Conservation (phyloP, 1,140 invertebrate genomes). For the Propsilocerus akamusi region DNA sequence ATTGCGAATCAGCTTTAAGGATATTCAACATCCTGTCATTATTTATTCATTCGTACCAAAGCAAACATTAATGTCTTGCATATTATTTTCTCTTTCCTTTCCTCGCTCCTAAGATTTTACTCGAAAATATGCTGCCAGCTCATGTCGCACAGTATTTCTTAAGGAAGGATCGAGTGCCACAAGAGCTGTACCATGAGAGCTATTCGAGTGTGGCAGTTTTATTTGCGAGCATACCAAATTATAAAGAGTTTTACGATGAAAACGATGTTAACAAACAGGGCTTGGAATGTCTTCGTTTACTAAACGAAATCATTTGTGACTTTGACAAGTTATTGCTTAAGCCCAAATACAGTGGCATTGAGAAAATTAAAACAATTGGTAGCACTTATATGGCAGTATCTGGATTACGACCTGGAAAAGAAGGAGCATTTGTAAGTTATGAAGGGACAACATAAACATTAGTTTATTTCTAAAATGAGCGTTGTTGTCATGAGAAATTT, state of each 20-base stretch:
- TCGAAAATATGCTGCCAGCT: constrained; percentile 92
- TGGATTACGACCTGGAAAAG: constrained; percentile 74
- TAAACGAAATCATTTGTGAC: constrained; percentile 98
- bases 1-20: background rate
- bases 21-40: background rate
- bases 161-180: constrained; percentile 20
- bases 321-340: constrained; percentile 95
- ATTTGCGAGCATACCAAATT: constrained; percentile 97
- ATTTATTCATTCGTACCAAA: background rate
- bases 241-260: constrained; percentile 96
- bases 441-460: background rate
- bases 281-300: constrained; percentile 76
- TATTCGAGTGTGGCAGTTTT: constrained; percentile 91
- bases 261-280: constrained; percentile 95
- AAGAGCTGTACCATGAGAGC: constrained; percentile 86
- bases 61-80: background rate
- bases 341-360: constrained; percentile 86
- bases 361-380: constrained; percentile 98
- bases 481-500: no score
- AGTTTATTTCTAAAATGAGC: constrained; percentile 11
- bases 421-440: constrained; percentile 38
- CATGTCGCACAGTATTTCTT: constrained; percentile 92
- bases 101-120: constrained; percentile 36
- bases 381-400: constrained; percentile 97
- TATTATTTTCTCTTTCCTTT: background rate